Percentiles rank a stretch among this genome's conserved stretches.
These are phyloP conservation scores for Chelon labrosus DNA, from an alignment of 2,797 vertebrate genomes.

Conservation along the genomic window DNA sequence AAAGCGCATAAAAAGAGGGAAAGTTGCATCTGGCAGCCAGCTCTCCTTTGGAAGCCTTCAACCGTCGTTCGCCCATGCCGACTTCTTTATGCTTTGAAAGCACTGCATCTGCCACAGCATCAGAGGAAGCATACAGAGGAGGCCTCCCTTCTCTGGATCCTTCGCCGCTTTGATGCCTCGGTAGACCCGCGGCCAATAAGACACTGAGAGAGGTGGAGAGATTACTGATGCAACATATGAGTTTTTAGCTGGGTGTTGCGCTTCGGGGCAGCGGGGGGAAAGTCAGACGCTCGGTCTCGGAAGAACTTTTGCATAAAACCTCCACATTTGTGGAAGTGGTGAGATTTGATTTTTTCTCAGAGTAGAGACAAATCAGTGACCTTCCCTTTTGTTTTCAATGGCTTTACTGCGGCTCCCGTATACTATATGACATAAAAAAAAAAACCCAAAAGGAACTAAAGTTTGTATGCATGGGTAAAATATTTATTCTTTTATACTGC, in stretches of 20 bases:
- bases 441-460: background rate
- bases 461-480: conserved; percentile 17
- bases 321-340: conserved; percentile 15
- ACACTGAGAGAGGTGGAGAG: conserved; percentile 70
- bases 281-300: conserved; percentile 33
- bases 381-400: conserved; percentile 26
- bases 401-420: conserved; percentile 11
- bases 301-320: conserved; percentile 44
- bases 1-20: conserved; percentile 18
- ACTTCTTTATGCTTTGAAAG: conserved; percentile 67
- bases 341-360: conserved; percentile 1
- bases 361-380: conserved; percentile 12
- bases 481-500: conserved; percentile 2
- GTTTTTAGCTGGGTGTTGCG: conserved; percentile 53
- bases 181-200: conserved; percentile 75
- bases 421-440: background rate
- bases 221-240: conserved; percentile 78
- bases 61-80: conserved; percentile 51
- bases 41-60: conserved; percentile 57
- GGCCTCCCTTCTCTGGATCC: conserved; percentile 60
- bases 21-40: conserved; percentile 33
- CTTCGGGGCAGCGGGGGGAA: conserved; percentile 41
- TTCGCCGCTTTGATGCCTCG: conserved; percentile 79
- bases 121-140: conserved; percentile 63
- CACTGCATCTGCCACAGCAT: conserved; percentile 68